Conservation (phyloP, 1,140 invertebrate species). For the Drosophila arizonae region DNA sequence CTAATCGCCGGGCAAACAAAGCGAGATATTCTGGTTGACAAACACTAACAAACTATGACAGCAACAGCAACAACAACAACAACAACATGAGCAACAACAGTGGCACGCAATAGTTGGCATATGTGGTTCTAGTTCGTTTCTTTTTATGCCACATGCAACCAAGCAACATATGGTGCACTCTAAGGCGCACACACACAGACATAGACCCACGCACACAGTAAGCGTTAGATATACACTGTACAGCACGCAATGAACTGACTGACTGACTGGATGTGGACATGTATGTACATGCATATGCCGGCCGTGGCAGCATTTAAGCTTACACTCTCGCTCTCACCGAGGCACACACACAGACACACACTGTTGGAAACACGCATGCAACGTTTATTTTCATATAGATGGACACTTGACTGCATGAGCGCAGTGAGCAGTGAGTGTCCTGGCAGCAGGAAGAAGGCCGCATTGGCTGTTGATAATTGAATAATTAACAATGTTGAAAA, state of each 20-base stretch:
- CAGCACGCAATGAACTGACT: slow-evolving; percentile 62
- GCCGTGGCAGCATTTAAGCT: slow-evolving; percentile 24
- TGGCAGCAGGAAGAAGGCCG: slow-evolving; percentile 39
- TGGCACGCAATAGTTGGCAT: slow-evolving; percentile 55
- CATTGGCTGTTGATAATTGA: slow-evolving; percentile 79
- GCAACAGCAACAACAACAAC: slow-evolving; percentile 23
- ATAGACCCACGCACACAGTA: background rate
- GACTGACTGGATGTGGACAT: slow-evolving; percentile 53
- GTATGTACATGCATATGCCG: slow-evolving; percentile 20
- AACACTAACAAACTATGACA: slow-evolving; percentile 57
- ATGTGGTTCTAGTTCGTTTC: slow-evolving; percentile 39
- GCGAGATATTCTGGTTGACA: slow-evolving; percentile 48
- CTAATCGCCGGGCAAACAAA: slow-evolving; percentile 49
- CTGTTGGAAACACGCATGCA: background rate
- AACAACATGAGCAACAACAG: slow-evolving; percentile 43
- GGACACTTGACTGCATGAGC: slow-evolving; percentile 48
- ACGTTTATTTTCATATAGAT: slow-evolving; percentile 32
- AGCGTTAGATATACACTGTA: slow-evolving; percentile 32
- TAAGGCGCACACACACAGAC: slow-evolving; percentile 6
- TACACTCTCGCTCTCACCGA: slow-evolving; percentile 2
- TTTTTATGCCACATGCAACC: slow-evolving; percentile 64
- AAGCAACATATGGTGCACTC: slow-evolving; percentile 70
- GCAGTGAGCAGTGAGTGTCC: slow-evolving; percentile 27
- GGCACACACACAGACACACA: slow-evolving; percentile 3
- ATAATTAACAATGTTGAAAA: slow-evolving; percentile 81